A percentile compares a stretch with the other conserved stretches of the same genome.
phyloP scores from a whole-genome alignment of 2,113 vertebrate species.

The Chionis minor region DNA sequence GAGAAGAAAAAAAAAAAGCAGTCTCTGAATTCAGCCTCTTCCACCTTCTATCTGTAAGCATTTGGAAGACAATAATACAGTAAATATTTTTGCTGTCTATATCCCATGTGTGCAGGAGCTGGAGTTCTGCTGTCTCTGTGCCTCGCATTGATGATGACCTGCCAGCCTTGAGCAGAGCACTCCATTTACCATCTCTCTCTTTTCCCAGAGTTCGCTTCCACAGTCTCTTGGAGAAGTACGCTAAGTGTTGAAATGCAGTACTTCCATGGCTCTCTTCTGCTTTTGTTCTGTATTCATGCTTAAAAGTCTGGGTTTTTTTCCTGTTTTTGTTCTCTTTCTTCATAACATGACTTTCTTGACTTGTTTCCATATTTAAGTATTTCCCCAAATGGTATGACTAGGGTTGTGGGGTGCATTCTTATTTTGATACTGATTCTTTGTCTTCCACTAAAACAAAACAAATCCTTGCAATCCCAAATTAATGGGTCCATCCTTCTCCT shows the following conservation, averaged over 20 bases:
- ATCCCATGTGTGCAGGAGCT: not conserved
- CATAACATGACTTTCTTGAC: rapidly evolving
- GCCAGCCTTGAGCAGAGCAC: not conserved
- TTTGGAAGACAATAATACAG: not conserved
- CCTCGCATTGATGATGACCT: rapidly evolving
- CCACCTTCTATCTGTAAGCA: not conserved
- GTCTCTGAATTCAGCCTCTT: not conserved
- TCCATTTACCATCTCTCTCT: not conserved
- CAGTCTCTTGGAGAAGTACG: rapidly evolving
- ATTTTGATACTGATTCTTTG: not conserved
- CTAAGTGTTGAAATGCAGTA: not conserved
- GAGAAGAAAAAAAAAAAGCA: not conserved
- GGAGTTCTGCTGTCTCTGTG: not conserved
- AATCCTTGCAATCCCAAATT: not conserved
- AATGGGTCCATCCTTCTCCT: not conserved
- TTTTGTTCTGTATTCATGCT: not conserved
- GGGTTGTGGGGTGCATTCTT: not conserved
- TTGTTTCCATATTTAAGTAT: not conserved
- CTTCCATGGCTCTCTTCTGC: not conserved
- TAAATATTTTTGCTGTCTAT: not conserved
- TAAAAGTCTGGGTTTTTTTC: not conserved
- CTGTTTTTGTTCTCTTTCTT: not conserved
- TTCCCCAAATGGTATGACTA: not conserved
- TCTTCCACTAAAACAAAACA: not conserved
- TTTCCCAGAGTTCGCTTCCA: not conserved